Evolutionary conservation across 2,113 vertebrate genomes (phyloP), one percentile per base, ranked within the genome.

Genomic region (Carassius carassius): DNA sequence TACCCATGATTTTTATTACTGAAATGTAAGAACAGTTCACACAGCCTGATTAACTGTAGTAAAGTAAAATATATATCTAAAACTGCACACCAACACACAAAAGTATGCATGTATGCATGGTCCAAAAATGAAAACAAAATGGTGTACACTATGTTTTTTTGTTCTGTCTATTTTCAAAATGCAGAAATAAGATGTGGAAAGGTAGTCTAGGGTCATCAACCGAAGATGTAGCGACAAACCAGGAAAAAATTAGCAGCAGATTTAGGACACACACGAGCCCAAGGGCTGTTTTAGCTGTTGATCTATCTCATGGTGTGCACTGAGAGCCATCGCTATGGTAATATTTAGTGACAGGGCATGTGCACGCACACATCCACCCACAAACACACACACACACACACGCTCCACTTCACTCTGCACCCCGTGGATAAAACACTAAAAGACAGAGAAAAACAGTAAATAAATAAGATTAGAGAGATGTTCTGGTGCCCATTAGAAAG

Each of bases 311-410:
- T 86, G 89, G 90, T 87, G 88, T 82, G 87, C 84, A 87, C 58
- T 47, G 89, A 85, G 89, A 90, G 86, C 70, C 67, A 86, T 81
- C 62, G 63, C 83, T 17, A 70, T 85, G 88, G 85, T 91, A 89
- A 94, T 90, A 85, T 86, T 89, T 89, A 91, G 91, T 91, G 92
- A 93, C 92, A 92, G 90, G 87, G 85, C 82, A 91, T 89, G 90
- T 89, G 89, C 84, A 84, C 88, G 86, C 87, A 88, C 89, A 89
- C 91, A 88, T 90, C 91, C 88, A 62, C 47, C 3, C 72, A 29
- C 70, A 49, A n/a, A 76, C 54, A 92, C 89, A 44, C 41, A 41
- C 41, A 76, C 54, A 92, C 89, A 44, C 41, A 41, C 41, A 90
- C 90, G 89, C 86, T 89, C 79, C 44, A 51, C 41, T 81, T 69